Percentiles rank a stretch among this genome's conserved stretches.
phyloP scores from a whole-genome alignment of 2,797 vertebrate species.

The Falco concolor region DNA sequence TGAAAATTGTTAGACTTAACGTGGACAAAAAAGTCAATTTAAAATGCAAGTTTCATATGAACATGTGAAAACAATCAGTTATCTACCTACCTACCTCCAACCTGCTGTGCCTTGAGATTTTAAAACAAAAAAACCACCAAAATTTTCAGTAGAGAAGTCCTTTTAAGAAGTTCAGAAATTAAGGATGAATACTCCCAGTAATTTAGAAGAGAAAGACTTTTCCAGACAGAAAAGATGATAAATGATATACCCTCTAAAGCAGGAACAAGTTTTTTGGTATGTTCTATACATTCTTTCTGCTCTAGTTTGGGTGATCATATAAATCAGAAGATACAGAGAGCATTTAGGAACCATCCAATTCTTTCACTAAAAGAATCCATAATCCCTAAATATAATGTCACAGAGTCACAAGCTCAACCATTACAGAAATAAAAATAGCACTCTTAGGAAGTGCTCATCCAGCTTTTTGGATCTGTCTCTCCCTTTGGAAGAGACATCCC shows the following conservation, averaged over 20 bases:
- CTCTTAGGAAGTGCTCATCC: background rate
- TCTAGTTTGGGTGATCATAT: background rate
- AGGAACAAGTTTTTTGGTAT: background rate
- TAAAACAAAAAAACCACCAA: background rate
- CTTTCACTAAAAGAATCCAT: background rate
- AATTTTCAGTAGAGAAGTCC: background rate
- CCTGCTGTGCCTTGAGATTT: background rate
- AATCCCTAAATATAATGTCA: background rate
- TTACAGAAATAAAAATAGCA: background rate
- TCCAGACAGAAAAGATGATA: background rate
- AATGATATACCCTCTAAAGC: background rate
- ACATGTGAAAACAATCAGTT: background rate
- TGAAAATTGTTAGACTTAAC: background rate
- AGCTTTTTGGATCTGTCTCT: background rate
- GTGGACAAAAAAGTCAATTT: background rate
- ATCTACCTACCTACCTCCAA: background rate
- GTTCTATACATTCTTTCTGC: background rate
- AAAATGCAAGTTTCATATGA: background rate
- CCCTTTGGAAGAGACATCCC: background rate
- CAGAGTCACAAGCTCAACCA: background rate
- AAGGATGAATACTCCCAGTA: background rate
- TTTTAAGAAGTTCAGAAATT: background rate
- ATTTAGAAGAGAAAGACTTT: background rate
- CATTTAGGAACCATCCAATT: background rate
- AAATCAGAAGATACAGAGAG: background rate